These are phyloP conservation scores for Drosophila ironensis DNA, from an alignment of 1,140 invertebrate species.

Conservation along the genomic window DNA sequence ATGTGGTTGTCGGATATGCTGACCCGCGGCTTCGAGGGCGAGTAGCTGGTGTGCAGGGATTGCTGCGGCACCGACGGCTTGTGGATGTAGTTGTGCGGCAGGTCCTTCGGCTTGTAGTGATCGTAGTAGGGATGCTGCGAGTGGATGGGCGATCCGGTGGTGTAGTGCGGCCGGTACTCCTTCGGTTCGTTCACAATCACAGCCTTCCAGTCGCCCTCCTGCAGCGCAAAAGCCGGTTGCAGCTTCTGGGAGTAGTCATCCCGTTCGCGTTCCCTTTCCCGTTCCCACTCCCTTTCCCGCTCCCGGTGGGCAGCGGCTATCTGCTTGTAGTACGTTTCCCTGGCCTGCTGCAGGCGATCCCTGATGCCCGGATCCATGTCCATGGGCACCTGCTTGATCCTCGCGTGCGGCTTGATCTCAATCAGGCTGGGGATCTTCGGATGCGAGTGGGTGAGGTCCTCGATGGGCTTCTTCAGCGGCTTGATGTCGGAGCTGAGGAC, in stretches of 20 bases:
- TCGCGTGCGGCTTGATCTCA: conserved; percentile 76
- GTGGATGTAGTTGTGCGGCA: conserved; percentile 62
- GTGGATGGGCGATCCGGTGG: conserved; percentile 25
- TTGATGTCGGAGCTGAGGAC: conserved; percentile 81
- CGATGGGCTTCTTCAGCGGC: conserved; percentile 66
- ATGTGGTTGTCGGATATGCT: conserved; percentile 56
- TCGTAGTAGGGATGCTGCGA: conserved; percentile 59
- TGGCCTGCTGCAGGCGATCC: conserved; percentile 58
- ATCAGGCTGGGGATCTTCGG: conserved; percentile 75
- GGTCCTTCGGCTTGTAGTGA: conserved; percentile 58
- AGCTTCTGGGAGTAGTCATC: conserved; percentile 50
- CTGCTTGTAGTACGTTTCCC: conserved; percentile 74
- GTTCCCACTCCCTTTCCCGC: conserved; percentile 28
- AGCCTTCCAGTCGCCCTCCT: conserved; percentile 75
- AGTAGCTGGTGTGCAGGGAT: conserved; percentile 51
- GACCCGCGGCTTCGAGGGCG: conserved; percentile 45
- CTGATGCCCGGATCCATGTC: conserved; percentile 72
- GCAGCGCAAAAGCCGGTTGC: conserved; percentile 45
- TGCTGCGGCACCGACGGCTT: conserved; percentile 46
- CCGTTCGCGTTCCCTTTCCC: neutral
- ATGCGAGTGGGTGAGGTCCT: conserved; percentile 73
- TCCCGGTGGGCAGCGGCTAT: conserved; percentile 53
- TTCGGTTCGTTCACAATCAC: conserved; percentile 65
- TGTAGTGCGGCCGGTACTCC: conserved; percentile 62
- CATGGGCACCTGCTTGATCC: conserved; percentile 79